phyloP scores from a whole-genome alignment of 1,140 invertebrate genomes.

The Drosophila kanapiae region DNA sequence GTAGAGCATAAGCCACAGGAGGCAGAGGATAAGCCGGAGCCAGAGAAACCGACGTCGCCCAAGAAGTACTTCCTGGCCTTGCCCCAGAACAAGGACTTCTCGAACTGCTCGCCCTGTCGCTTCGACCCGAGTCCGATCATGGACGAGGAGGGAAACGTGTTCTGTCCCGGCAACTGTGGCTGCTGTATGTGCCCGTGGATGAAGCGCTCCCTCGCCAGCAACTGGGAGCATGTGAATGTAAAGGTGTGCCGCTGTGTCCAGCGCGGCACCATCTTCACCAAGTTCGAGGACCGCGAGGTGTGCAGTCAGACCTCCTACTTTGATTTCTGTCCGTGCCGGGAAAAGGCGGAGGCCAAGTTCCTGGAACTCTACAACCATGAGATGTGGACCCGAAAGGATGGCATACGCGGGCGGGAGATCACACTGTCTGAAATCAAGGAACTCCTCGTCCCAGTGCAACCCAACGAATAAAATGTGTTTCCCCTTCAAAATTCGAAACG shows the following conservation, averaged over 20 bases:
- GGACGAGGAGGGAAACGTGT: constrained; percentile 74
- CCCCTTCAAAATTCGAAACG: constrained; percentile 31
- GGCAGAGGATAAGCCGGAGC: neutral
- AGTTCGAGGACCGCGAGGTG: constrained; percentile 41
- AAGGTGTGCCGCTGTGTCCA: constrained; percentile 76
- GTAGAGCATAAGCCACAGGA: neutral
- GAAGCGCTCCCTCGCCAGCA: constrained; percentile 29
- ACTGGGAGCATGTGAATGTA: constrained; percentile 57
- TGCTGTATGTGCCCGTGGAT: constrained; percentile 79
- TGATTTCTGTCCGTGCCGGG: constrained; percentile 79
- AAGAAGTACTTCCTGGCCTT: constrained; percentile 59
- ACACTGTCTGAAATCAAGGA: constrained; percentile 55
- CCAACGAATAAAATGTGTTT: constrained; percentile 41
- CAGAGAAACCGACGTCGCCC: neutral
- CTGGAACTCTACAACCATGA: constrained; percentile 65
- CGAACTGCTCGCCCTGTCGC: constrained; percentile 72
- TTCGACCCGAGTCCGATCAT: constrained; percentile 74
- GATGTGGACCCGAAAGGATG: constrained; percentile 57
- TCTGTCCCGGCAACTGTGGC: constrained; percentile 78
- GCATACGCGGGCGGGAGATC: constrained; percentile 52
- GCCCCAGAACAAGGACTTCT: constrained; percentile 75
- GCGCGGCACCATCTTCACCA: constrained; percentile 66
- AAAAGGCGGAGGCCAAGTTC: constrained; percentile 76
- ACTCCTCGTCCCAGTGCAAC: constrained; percentile 9
- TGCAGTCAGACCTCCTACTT: constrained; percentile 76